A percentile compares a stretch with the other conserved stretches of the same genome.
phyloP scores from a whole-genome alignment of 2,888 invertebrate species.

The Nesidiocoris tenuis region DNA sequence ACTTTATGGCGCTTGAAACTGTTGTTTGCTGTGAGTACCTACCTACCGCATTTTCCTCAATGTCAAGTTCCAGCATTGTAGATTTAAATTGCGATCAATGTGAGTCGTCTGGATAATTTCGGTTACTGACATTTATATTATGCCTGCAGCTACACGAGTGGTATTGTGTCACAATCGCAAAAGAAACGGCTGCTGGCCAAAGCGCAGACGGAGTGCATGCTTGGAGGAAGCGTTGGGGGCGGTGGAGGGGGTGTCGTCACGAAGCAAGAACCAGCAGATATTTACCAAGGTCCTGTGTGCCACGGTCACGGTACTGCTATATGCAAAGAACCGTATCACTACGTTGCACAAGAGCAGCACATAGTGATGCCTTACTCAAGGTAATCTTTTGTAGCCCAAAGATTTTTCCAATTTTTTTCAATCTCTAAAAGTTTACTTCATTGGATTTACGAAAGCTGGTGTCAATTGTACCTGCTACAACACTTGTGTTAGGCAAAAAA shows the following conservation, averaged over 20 bases:
- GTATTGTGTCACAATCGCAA: slow-evolving; percentile 64
- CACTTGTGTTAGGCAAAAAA: too few species aligned
- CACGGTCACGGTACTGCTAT: slow-evolving; percentile 51
- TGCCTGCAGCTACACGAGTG: slow-evolving; percentile 38
- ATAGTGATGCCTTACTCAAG: slow-evolving; percentile 55
- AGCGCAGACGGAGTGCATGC: slow-evolving; percentile 67
- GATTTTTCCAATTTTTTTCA: too few species aligned
- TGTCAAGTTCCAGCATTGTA: too few species aligned
- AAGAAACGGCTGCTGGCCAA: slow-evolving; percentile 86
- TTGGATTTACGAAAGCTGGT: too few species aligned
- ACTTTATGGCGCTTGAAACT: too few species aligned
- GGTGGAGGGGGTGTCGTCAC: slow-evolving; percentile 56
- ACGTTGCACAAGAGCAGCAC: slow-evolving; percentile 56
- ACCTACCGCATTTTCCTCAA: too few species aligned
- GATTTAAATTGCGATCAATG: too few species aligned
- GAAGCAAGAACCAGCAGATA: slow-evolving; percentile 62
- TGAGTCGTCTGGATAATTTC: too few species aligned
- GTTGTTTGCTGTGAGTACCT: too few species aligned
- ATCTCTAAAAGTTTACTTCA: too few species aligned
- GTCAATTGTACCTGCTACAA: too few species aligned
- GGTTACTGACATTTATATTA: too few species aligned
- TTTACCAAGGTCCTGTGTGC: slow-evolving; percentile 52
- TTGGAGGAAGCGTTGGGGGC: slow-evolving; percentile 4
- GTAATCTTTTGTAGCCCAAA: slow-evolving; percentile 50
- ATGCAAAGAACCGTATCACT: slow-evolving; percentile 52